Conservation (phyloP, 2,797 vertebrate species). For the Channa striata region DNA sequence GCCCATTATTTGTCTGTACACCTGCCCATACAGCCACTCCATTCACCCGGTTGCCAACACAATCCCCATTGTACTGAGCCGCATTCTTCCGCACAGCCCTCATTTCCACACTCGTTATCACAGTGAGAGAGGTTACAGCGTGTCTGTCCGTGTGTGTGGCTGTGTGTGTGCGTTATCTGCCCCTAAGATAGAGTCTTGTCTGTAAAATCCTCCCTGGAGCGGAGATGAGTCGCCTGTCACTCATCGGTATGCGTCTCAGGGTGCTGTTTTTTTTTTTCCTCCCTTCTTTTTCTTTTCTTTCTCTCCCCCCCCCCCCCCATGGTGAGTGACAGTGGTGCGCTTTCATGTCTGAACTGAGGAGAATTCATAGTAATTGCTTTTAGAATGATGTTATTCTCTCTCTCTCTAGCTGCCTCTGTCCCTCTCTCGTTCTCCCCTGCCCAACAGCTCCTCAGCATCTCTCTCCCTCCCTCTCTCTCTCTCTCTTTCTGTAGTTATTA, state of each 20-base stretch:
- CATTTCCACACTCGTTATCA: slow-evolving; percentile 82
- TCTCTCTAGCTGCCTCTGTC: slow-evolving; percentile 45
- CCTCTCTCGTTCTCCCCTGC: slow-evolving; percentile 20
- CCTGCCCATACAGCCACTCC: slow-evolving; percentile 66
- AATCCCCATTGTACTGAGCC: slow-evolving; percentile 72
- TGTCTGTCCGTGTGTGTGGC: slow-evolving; percentile 52
- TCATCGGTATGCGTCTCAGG: slow-evolving; percentile 79
- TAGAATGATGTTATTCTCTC: slow-evolving; percentile 83
- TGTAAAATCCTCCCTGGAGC: slow-evolving; percentile 82
- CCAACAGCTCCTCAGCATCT: slow-evolving; percentile 28
- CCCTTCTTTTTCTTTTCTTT: slow-evolving; percentile 51
- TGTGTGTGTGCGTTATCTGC: slow-evolving; percentile 69
- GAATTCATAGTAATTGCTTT: slow-evolving; percentile 88
- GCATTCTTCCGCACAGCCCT: slow-evolving; percentile 76
- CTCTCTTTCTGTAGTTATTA: slow-evolving; percentile 51
- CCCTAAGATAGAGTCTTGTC: slow-evolving; percentile 80
- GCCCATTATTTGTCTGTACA: slow-evolving; percentile 66
- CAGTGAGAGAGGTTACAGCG: slow-evolving; percentile 71
- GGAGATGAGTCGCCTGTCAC: slow-evolving; percentile 82
- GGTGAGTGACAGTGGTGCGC: slow-evolving; percentile 82
- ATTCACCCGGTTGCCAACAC: slow-evolving; percentile 67
- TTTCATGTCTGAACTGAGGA: slow-evolving; percentile 87
- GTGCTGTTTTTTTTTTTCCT: slow-evolving; percentile 58
- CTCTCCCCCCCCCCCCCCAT: slow-evolving; percentile 14
- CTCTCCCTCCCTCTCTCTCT: slow-evolving; percentile 30